Conservation (phyloP, 2,888 invertebrate genomes). For the Hyposoter dolosus region DNA sequence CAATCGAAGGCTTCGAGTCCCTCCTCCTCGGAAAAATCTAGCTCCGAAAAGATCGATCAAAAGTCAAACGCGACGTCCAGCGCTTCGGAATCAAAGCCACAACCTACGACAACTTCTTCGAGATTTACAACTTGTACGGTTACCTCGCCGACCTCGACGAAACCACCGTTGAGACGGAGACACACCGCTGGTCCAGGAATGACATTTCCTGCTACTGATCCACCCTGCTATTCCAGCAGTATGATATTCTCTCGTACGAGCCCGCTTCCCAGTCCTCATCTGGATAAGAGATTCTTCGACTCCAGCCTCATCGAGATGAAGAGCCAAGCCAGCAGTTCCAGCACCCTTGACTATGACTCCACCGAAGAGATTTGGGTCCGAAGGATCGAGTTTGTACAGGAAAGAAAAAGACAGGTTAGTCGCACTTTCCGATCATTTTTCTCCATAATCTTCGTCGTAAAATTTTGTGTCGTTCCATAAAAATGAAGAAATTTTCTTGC, state of each 20-base stretch:
- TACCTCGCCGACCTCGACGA: slow-evolving; percentile 81
- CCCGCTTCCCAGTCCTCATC: slow-evolving; percentile 88
- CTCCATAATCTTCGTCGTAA: background rate
- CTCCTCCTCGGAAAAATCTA: slow-evolving; percentile 81
- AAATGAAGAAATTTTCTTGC: too few species aligned
- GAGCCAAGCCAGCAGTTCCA: slow-evolving; percentile 88
- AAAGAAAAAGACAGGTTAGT: slow-evolving; percentile 86
- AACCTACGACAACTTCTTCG: slow-evolving; percentile 71
- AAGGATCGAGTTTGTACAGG: slow-evolving; percentile 85
- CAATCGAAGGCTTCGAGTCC: slow-evolving; percentile 79
- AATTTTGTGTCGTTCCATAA: too few species aligned
- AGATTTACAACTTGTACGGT: slow-evolving; percentile 81
- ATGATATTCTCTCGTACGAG: slow-evolving; percentile 84
- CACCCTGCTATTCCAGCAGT: slow-evolving; percentile 82
- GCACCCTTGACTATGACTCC: slow-evolving; percentile 87
- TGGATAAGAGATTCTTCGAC: slow-evolving; percentile 93
- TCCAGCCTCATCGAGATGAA: slow-evolving; percentile 93
- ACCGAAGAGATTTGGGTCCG: slow-evolving; percentile 91
- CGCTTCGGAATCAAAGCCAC: slow-evolving; percentile 74
- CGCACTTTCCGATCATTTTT: background rate
- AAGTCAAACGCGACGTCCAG: slow-evolving; percentile 77
- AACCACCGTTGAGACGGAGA: slow-evolving; percentile 80
- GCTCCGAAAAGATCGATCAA: slow-evolving; percentile 81
- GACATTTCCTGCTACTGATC: slow-evolving; percentile 83
- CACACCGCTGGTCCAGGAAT: slow-evolving; percentile 83